These are phyloP conservation scores for Spizella passerina DNA, from an alignment of 2,797 vertebrate genomes.

Conservation along the genomic window DNA sequence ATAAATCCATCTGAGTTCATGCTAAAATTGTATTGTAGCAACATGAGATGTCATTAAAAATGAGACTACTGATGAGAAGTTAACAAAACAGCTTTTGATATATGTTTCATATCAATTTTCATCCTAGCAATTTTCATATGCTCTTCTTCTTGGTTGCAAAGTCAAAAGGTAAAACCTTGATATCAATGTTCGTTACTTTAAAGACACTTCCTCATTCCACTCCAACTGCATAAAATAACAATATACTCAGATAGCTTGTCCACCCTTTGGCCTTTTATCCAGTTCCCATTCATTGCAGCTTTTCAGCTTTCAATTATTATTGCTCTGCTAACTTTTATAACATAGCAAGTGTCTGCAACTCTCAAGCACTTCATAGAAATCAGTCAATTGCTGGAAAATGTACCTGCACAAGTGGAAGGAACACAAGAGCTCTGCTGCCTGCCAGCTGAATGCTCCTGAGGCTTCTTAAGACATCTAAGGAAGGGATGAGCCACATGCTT, in stretches of 20 bases:
- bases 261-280: not conserved
- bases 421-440: not conserved
- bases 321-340: not conserved
- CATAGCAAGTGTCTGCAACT: not conserved
- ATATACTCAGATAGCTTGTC: not conserved
- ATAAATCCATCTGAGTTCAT: not conserved
- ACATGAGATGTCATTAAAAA: not conserved
- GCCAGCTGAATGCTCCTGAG: not conserved
- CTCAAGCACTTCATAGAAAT: not conserved
- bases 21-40: not conserved
- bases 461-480: not conserved
- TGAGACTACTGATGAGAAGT: not conserved
- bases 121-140: not conserved
- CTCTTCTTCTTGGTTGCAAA: not conserved
- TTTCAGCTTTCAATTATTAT: not conserved
- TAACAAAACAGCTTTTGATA: not conserved
- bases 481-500: not conserved
- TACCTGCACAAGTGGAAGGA: not conserved
- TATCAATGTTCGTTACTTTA: not conserved
- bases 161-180: not conserved
- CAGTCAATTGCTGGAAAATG: not conserved
- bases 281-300: not conserved
- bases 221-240: not conserved
- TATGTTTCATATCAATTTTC: rapidly evolving
- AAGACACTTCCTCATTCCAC: not conserved